Percentiles rank a stretch among this genome's conserved stretches.
Evolutionary conservation across 1,140 invertebrate species (phyloP).

Genomic region (Apolygus lucorum): DNA sequence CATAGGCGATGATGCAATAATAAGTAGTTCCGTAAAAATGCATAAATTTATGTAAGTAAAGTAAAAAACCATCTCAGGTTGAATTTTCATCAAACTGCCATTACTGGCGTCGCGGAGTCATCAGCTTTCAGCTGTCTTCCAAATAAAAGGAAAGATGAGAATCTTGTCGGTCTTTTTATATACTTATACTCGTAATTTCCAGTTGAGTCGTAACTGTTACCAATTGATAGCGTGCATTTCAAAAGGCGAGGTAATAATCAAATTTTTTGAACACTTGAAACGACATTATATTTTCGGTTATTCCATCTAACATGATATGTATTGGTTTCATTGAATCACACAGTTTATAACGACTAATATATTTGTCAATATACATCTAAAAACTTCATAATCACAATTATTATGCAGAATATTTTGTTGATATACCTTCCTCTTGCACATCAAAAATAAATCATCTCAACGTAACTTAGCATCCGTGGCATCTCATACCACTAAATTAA

Average conservation of each 20-base stretch:
- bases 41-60: no score
- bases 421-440: neutral
- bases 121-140: no score
- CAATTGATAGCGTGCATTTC: no score
- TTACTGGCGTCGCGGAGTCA: no score
- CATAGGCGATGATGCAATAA: no score
- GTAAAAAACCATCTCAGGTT: no score
- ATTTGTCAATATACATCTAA: conserved; percentile 18
- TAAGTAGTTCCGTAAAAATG: no score
- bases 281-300: neutral
- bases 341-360: conserved; percentile 13
- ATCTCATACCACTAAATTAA: neutral
- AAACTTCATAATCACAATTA: neutral
- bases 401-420: neutral
- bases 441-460: conserved; percentile 9
- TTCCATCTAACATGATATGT: conserved; percentile 23
- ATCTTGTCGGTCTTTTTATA: no score
- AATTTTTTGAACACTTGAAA: neutral
- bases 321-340: conserved; percentile 25
- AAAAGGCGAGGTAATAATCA: neutral
- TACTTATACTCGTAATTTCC: no score
- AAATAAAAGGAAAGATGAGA: no score
- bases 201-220: no score
- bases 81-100: no score
- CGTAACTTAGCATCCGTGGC: neutral